Conservation (phyloP, 1,140 invertebrate genomes). For the Drosophila sproati region DNA sequence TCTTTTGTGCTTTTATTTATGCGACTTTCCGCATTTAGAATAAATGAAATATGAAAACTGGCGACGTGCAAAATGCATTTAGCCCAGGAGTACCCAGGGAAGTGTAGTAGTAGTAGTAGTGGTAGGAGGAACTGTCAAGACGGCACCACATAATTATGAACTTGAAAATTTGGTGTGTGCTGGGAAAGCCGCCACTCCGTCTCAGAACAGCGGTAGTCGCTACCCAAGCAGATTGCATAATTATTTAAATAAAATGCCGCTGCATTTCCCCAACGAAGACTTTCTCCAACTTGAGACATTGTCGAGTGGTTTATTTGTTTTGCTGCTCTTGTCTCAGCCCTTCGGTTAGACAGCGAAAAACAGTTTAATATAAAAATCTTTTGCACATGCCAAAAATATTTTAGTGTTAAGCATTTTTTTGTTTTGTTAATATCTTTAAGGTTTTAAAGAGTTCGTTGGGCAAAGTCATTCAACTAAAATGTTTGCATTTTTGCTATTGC, state of each 20-base stretch:
- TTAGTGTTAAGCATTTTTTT: too few species aligned
- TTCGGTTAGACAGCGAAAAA: background rate
- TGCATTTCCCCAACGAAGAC: conserved; percentile 47
- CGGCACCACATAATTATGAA: conserved; percentile 76
- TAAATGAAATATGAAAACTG: conserved; percentile 69
- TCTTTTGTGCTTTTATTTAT: conserved; percentile 66
- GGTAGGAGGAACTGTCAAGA: conserved; percentile 22
- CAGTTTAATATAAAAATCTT: background rate
- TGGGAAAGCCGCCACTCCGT: conserved; percentile 37
- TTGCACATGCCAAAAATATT: too few species aligned
- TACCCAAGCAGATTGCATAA: conserved; percentile 63
- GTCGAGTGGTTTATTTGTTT: conserved; percentile 62
- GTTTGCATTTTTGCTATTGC: conserved; percentile 51
- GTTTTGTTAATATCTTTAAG: conserved; percentile 1
- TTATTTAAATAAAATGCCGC: conserved; percentile 69
- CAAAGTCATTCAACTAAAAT: conserved; percentile 59
- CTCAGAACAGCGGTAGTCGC: conserved; percentile 31
- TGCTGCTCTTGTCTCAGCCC: conserved; percentile 4
- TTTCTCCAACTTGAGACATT: conserved; percentile 74
- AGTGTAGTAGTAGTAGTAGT: background rate
- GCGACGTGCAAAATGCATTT: conserved; percentile 60
- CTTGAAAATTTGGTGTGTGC: conserved; percentile 61
- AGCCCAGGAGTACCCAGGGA: background rate
- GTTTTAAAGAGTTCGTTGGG: conserved; percentile 24
- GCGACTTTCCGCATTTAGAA: conserved; percentile 60